Percentiles rank a stretch among this genome's conserved stretches.
Conservation (phyloP, 2,797 vertebrate genomes). For the Cirrhinus mrigala region DNA sequence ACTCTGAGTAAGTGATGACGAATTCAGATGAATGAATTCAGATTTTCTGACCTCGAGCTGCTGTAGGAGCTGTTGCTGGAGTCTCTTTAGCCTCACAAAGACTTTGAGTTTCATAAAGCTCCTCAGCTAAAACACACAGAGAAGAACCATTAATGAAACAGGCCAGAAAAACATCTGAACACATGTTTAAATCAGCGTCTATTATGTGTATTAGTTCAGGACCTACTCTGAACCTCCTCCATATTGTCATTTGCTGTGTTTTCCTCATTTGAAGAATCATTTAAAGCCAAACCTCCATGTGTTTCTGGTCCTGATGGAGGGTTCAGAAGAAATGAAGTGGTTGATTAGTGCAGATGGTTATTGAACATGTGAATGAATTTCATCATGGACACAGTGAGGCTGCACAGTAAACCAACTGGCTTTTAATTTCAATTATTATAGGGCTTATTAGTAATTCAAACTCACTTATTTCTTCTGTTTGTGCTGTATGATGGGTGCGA, state of each 20-base stretch:
- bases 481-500: neutral
- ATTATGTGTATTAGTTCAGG: neutral
- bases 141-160: neutral
- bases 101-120: neutral
- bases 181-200: neutral
- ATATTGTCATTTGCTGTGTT: neutral
- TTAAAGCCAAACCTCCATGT: neutral
- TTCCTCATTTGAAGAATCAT: neutral
- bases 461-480: neutral
- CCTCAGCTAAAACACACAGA: neutral
- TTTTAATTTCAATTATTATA: neutral
- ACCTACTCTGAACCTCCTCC: neutral
- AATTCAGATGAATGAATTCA: neutral
- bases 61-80: neutral
- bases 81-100: neutral
- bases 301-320: neutral
- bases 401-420: neutral
- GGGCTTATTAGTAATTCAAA: neutral
- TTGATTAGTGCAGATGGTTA: neutral
- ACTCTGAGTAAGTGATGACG: neutral
- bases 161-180: neutral
- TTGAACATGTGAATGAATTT: neutral
- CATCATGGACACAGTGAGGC: neutral
- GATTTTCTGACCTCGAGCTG: slow-evolving; percentile 1
- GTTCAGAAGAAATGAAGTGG: neutral